Conservation (phyloP, 2,888 invertebrate species). For the Carabus problematicus region DNA sequence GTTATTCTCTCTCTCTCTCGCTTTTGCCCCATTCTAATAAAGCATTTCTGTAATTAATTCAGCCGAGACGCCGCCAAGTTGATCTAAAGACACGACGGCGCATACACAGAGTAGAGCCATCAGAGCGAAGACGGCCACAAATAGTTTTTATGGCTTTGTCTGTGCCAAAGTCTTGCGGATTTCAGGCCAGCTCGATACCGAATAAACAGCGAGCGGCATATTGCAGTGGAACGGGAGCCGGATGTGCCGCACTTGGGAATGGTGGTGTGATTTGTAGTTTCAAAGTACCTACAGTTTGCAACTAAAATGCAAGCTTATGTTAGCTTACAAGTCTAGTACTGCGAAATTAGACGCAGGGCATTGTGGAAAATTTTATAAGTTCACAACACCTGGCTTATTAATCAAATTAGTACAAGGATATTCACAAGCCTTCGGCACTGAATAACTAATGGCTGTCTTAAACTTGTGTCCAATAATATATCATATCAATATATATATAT, state of each 20-base stretch:
- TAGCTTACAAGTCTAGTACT: conserved; percentile 51
- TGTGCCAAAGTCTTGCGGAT: conserved; percentile 21
- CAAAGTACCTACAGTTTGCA: conserved; percentile 48
- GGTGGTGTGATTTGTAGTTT: conserved; percentile 11
- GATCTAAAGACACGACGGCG: conserved; percentile 16
- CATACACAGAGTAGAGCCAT: background rate
- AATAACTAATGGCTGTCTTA: too few species aligned
- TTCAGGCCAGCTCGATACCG: background rate
- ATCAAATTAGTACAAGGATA: too few species aligned
- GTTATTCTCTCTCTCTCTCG: too few species aligned
- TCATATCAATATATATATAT: too few species aligned
- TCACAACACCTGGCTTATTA: background rate
- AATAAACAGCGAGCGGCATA: background rate
- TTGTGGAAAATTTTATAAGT: conserved; percentile 40
- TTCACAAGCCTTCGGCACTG: too few species aligned
- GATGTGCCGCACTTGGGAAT: conserved; percentile 18
- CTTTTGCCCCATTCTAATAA: conserved; percentile 6
- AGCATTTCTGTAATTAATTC: conserved; percentile 40
- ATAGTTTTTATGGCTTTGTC: conserved; percentile 8
- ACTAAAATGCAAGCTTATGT: conserved; percentile 55
- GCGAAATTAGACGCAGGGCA: conserved; percentile 28
- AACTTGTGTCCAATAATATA: too few species aligned
- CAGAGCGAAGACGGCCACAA: conserved; percentile 22
- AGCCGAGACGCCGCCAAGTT: conserved; percentile 5
- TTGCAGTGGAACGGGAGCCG: background rate